Evolutionary conservation across 1,140 invertebrate species (phyloP).

Genomic region (Caenorhabditis inopinata): DNA sequence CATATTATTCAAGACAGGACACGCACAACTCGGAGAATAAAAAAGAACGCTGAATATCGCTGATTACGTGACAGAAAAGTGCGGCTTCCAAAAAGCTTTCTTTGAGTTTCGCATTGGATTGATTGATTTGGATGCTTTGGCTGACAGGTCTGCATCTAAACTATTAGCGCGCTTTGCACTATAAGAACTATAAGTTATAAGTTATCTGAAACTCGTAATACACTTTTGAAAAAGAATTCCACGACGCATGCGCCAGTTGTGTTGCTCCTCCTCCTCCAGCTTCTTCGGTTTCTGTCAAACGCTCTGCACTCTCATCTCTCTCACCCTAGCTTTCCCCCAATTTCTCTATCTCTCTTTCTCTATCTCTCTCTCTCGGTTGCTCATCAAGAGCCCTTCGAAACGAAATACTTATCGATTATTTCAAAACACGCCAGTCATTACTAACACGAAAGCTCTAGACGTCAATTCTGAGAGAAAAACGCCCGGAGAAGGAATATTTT

Average conservation of each 20-base stretch:
- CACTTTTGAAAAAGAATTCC: no score
- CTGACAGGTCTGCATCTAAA: no score
- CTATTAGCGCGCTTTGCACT: neutral
- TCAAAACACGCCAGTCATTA: neutral
- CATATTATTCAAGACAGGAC: neutral
- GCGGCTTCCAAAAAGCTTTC: neutral
- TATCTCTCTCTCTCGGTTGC: neutral
- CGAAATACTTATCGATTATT: slow-evolving; percentile 29
- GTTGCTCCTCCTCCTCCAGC: neutral
- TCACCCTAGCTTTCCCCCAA: neutral
- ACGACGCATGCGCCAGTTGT: slow-evolving; percentile 23
- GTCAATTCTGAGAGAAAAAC: neutral
- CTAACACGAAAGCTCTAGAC: no score
- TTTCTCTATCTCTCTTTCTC: neutral
- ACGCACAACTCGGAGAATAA: neutral
- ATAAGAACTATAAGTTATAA: no score
- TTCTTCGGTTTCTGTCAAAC: neutral
- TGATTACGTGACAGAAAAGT: no score
- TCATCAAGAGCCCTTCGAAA: slow-evolving; percentile 10
- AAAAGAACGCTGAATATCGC: neutral
- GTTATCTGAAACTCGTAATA: neutral
- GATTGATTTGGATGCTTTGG: neutral
- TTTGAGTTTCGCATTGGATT: neutral
- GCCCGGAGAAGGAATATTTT: no score
- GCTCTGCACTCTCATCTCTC: neutral